Evolutionary conservation across 2,113 vertebrate species (phyloP), one percentile per base, ranked within the genome.

Genomic region (Sapayoa aenigma): DNA sequence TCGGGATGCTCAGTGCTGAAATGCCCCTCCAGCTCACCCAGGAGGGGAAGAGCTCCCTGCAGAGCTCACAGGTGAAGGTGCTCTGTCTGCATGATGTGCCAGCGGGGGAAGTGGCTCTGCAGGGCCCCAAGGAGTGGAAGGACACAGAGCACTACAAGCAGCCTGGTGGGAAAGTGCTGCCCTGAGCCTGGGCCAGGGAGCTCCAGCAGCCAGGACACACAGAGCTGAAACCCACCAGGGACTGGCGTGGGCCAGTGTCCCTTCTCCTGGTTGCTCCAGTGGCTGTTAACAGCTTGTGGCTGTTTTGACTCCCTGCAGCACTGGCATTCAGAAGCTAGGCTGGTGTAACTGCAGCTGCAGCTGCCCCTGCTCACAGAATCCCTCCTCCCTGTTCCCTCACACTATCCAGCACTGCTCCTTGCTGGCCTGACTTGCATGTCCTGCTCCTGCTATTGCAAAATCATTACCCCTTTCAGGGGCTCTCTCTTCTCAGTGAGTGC

Each of bases 1-100:
- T 97, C 98, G 50, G 98, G 94, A 87, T 99, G 98, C 31, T 97
- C 97, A 23, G 97, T 86, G 5, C 98, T 95, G 96, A 98, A 91
- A 92, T 99, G 98, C 9, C 97, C 93, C 58, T 99, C 98, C 53
- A 99, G 97, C 96, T 98, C 97, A 1, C 90, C 33, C 87, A 98
- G 28, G 98, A 97, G 42, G 89, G 78, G 95, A 98, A 98, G 81
- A 98, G 95, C 53, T 98, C 97, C 42, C 97, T 90, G 16, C 98
- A 99, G 81, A 98, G 95, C 42, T 98, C 96, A 6, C 98, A 99
- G 89, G 97, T 91, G 75, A 98, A 98, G 7, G 95, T 97, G 65
- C 83, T 97, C 94, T 1, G 90, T 94, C 88, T 98, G 97, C 91
- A 92, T 95, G 49, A 96, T 72, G 62, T 98, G 98, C 85, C 98